Percentiles rank a stretch among this genome's conserved stretches.
These are phyloP conservation scores for Scaptomyza caliginosa DNA, from an alignment of 2,888 invertebrate genomes.

Conservation along the genomic window DNA sequence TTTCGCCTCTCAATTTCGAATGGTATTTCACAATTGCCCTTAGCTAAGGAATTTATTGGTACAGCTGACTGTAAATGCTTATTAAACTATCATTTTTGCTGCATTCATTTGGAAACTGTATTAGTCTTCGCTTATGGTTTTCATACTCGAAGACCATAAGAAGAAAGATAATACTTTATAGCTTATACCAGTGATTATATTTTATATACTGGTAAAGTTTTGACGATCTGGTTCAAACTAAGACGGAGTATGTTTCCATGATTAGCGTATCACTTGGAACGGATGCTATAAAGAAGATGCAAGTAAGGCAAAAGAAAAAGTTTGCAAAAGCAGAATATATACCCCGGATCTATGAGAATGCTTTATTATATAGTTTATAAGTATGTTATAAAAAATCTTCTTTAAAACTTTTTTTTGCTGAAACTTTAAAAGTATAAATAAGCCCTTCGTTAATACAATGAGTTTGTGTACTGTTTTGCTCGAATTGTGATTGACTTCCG, in stretches of 20 bases:
- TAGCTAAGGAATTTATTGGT: not conserved
- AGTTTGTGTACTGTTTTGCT: not conserved
- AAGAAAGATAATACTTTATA: not conserved
- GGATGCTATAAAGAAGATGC: conserved; percentile 3
- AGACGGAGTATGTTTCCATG: not conserved
- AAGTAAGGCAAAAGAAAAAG: not conserved
- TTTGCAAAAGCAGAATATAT: not conserved
- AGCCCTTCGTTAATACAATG: not conserved
- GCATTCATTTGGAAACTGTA: not conserved
- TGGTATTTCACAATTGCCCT: conserved; percentile 17
- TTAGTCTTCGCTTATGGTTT: too few species aligned
- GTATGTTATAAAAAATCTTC: too few species aligned
- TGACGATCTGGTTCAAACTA: conserved; percentile 1
- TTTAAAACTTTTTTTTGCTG: too few species aligned
- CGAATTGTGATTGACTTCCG: conserved; percentile 11
- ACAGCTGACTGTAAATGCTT: conserved; percentile 9
- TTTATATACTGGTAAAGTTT: not conserved
- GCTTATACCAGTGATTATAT: not conserved
- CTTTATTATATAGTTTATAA: not conserved
- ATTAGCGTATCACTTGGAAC: conserved; percentile 14
- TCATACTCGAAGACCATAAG: not conserved
- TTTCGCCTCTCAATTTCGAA: conserved; percentile 12
- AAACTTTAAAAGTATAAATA: too few species aligned
- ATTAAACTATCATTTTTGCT: conserved; percentile 25
- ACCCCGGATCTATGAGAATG: not conserved